phyloP scores from a whole-genome alignment of 2,888 invertebrate genomes.

The Papilio elwesi region DNA sequence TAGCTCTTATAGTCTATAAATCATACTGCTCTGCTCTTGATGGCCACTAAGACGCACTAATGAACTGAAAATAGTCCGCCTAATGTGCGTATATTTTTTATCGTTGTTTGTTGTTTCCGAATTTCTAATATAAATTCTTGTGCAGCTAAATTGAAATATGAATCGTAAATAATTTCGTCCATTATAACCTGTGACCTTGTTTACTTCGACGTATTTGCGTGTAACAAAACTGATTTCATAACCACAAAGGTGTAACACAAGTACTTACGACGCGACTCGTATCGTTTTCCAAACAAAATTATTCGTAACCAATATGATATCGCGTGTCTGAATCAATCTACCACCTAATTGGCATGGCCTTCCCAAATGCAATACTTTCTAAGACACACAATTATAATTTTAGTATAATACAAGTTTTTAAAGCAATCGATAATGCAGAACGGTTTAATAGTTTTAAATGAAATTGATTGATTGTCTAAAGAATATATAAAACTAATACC shows the following conservation, averaged over 20 bases:
- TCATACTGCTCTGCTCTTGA: not conserved
- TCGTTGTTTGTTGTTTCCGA: not conserved
- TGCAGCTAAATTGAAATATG: not conserved
- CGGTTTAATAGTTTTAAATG: too few relatives aligned
- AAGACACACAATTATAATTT: conserved; percentile 45
- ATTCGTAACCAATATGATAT: conserved; percentile 48
- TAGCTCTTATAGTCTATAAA: too few relatives aligned
- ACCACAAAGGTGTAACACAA: conserved; percentile 51
- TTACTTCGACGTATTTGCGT: conserved; percentile 49
- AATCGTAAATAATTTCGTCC: conserved; percentile 36
- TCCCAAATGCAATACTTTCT: conserved; percentile 60
- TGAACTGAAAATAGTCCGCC: too few relatives aligned
- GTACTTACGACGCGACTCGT: conserved; percentile 45
- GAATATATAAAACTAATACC: too few relatives aligned
- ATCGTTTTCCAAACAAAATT: conserved; percentile 54
- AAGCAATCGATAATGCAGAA: too few relatives aligned
- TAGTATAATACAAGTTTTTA: not conserved
- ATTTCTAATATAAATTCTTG: not conserved
- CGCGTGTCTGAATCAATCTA: conserved; percentile 61
- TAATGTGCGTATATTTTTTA: too few relatives aligned
- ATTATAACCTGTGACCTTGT: conserved; percentile 59
- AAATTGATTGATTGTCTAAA: too few relatives aligned
- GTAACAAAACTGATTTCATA: conserved; percentile 61
- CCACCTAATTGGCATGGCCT: conserved; percentile 58
- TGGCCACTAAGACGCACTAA: too few relatives aligned